Evolutionary conservation across 2,888 invertebrate species (phyloP).

Genomic region (Chorisops tibialis): DNA sequence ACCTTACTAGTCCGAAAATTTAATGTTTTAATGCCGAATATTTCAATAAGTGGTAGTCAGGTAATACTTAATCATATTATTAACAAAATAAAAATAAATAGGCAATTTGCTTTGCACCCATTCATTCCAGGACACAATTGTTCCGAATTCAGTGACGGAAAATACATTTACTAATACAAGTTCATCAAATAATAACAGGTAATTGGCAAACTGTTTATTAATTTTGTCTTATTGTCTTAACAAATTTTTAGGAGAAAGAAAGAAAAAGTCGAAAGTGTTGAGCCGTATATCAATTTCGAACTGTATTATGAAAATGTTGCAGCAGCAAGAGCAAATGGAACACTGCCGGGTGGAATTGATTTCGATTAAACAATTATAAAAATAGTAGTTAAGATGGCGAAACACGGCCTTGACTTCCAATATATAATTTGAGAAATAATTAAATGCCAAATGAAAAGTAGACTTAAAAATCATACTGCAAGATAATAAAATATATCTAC

Average conservation of each 20-base stretch:
- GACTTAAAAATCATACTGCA: no score
- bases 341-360: constrained; percentile 62
- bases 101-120: background rate
- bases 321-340: constrained; percentile 63
- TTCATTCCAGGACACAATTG: constrained; percentile 10
- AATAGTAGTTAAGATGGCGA: no score
- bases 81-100: background rate
- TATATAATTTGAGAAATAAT: no score
- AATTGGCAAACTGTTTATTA: constrained; percentile 35
- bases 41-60: constrained; percentile 31
- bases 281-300: constrained; percentile 80
- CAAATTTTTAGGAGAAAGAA: constrained; percentile 39
- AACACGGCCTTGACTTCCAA: no score
- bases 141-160: constrained; percentile 18
- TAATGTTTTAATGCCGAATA: constrained; percentile 70
- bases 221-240: no score
- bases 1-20: constrained; percentile 83
- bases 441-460: no score
- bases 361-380: constrained; percentile 50
- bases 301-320: constrained; percentile 73
- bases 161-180: constrained; percentile 34
- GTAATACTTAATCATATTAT: constrained; percentile 11
- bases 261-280: constrained; percentile 60
- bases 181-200: constrained; percentile 39
- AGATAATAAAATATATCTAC: no score